phyloP scores from a whole-genome alignment of 1,140 invertebrate genomes.

The Mylabris phalerata region DNA sequence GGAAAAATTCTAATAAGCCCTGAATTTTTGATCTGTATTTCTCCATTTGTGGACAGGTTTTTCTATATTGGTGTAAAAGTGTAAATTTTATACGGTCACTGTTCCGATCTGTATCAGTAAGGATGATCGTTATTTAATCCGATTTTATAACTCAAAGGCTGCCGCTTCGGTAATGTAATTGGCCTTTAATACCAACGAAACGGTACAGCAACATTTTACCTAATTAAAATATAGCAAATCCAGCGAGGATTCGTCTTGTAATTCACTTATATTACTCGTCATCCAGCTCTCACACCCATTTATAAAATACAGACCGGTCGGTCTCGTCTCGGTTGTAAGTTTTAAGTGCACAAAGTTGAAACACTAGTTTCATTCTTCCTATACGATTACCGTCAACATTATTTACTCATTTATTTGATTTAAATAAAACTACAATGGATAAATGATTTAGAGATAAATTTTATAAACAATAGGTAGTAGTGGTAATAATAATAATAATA shows the following conservation, averaged over 20 bases:
- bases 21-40: too few relatives aligned
- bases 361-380: too few relatives aligned
- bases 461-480: too few relatives aligned
- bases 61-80: not conserved
- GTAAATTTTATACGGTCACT: slow-evolving; percentile 5
- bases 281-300: slow-evolving; percentile 15
- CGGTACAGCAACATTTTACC: slow-evolving; percentile 22
- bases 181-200: slow-evolving; percentile 18
- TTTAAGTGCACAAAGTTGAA: slow-evolving; percentile 10
- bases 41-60: too few relatives aligned
- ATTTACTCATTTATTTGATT: too few relatives aligned
- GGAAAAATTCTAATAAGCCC: too few relatives aligned
- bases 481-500: too few relatives aligned
- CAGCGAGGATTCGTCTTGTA: slow-evolving; percentile 19
- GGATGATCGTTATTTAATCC: slow-evolving; percentile 18
- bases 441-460: too few relatives aligned
- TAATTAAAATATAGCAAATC: slow-evolving; percentile 25
- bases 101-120: slow-evolving; percentile 6
- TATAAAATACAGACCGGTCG: slow-evolving; percentile 20
- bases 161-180: slow-evolving; percentile 21
- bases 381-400: too few relatives aligned
- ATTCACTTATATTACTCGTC: slow-evolving; percentile 14
- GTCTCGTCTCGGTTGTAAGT: not conserved
- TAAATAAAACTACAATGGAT: too few relatives aligned
- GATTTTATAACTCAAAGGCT: slow-evolving; percentile 19